Conservation (phyloP, 2,888 invertebrate genomes). For the Eubasilissa splendida region DNA sequence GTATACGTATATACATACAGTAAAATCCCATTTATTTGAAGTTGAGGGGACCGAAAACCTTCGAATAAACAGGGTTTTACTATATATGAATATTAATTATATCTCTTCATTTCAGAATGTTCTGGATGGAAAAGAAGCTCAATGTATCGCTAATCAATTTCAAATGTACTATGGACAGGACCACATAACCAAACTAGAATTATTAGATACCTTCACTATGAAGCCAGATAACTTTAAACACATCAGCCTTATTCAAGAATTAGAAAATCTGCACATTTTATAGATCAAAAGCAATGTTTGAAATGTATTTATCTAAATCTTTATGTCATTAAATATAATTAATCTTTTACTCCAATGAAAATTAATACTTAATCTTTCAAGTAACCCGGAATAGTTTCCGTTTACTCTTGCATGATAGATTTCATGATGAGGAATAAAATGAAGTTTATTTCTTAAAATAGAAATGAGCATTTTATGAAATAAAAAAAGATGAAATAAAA, state of each 20-base stretch:
- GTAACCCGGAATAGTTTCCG: too few relatives aligned
- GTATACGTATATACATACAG: not conserved
- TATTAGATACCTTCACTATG: slow-evolving; percentile 80
- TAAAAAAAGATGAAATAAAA: too few relatives aligned
- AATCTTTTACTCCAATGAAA: not conserved
- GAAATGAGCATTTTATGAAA: too few relatives aligned
- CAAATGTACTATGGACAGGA: slow-evolving; percentile 86
- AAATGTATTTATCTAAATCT: not conserved
- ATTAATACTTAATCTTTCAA: too few relatives aligned
- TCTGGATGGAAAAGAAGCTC: slow-evolving; percentile 84
- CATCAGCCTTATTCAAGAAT: slow-evolving; percentile 84
- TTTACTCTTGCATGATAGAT: too few relatives aligned
- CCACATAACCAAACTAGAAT: slow-evolving; percentile 73
- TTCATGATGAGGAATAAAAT: too few relatives aligned
- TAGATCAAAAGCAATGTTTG: not conserved
- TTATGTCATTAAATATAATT: not conserved
- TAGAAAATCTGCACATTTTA: slow-evolving; percentile 76
- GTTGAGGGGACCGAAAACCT: too few relatives aligned
- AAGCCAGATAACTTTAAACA: slow-evolving; percentile 85
- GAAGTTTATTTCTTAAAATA: too few relatives aligned
- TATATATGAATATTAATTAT: not conserved
- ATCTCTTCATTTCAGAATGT: slow-evolving; percentile 71
- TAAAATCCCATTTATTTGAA: too few relatives aligned
- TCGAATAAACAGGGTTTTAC: too few relatives aligned
- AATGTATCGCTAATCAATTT: slow-evolving; percentile 88